Evolutionary conservation across 2,888 invertebrate genomes (phyloP).

Genomic region (Antheraea assamensis): DNA sequence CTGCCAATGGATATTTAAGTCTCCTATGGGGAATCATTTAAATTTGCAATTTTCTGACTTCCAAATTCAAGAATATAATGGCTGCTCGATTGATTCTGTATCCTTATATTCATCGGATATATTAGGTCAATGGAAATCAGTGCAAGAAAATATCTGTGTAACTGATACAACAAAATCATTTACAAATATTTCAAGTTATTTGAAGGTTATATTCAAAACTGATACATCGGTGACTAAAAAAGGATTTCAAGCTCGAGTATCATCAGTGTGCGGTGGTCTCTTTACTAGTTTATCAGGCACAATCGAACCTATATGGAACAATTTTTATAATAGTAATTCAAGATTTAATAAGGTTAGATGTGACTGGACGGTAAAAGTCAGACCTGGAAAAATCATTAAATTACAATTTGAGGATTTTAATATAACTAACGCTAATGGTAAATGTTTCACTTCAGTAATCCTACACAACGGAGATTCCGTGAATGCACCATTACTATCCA

Average conservation of each 20-base stretch:
- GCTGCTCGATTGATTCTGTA: slow-evolving; percentile 85
- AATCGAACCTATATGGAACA: slow-evolving; percentile 58
- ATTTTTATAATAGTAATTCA: slow-evolving; percentile 31
- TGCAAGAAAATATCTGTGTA: slow-evolving; percentile 80
- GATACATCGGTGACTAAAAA: slow-evolving; percentile 83
- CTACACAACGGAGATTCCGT: slow-evolving; percentile 88
- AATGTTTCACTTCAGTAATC: slow-evolving; percentile 71
- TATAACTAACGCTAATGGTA: slow-evolving; percentile 70
- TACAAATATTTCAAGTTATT: slow-evolving; percentile 71
- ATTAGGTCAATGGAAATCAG: slow-evolving; percentile 77
- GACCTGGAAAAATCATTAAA: slow-evolving; percentile 86
- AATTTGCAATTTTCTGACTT: slow-evolving; percentile 80
- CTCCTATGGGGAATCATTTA: slow-evolving; percentile 84
- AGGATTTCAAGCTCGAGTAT: slow-evolving; percentile 85
- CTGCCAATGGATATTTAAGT: slow-evolving; percentile 89
- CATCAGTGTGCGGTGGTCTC: slow-evolving; percentile 87
- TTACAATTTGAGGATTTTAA: slow-evolving; percentile 84
- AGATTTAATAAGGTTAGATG: slow-evolving; percentile 63
- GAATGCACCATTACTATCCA: slow-evolving; percentile 87
- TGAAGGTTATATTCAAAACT: slow-evolving; percentile 86
- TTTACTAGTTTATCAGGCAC: slow-evolving; percentile 82
- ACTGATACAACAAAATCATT: slow-evolving; percentile 52
- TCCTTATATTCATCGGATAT: slow-evolving; percentile 80
- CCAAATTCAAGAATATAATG: slow-evolving; percentile 80
- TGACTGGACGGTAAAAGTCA: slow-evolving; percentile 88